A percentile compares a stretch with the other conserved stretches of the same genome.
phyloP scores from a whole-genome alignment of 1,140 invertebrate species.

The Sinella curviseta region DNA sequence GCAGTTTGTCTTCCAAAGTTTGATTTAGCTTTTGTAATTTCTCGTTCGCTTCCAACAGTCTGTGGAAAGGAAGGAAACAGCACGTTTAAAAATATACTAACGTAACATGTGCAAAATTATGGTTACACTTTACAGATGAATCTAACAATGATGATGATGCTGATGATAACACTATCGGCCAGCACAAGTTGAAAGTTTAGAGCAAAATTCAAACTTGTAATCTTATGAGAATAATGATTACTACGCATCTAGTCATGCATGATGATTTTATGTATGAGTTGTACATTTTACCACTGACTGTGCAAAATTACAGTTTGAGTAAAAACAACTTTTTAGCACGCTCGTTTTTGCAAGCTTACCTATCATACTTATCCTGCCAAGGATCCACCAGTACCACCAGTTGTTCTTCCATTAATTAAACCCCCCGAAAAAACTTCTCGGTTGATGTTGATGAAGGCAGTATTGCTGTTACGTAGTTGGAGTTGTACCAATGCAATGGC shows the following conservation, averaged over 20 bases:
- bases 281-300: too few relatives aligned
- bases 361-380: conserved; percentile 89
- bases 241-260: neutral
- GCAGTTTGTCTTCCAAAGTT: conserved; percentile 88
- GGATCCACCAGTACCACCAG: conserved; percentile 57
- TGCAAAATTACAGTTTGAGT: too few relatives aligned
- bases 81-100: neutral
- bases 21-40: conserved; percentile 93
- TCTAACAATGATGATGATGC: too few relatives aligned
- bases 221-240: neutral
- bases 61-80: conserved; percentile 48
- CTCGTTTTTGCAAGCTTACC: conserved; percentile 57
- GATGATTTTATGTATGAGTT: too few relatives aligned
- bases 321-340: too few relatives aligned
- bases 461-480: too few relatives aligned
- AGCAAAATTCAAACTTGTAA: neutral
- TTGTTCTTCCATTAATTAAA: conserved; percentile 73
- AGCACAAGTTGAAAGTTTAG: too few relatives aligned
- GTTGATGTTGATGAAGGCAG: neutral
- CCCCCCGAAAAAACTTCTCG: neutral
- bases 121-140: too few relatives aligned
- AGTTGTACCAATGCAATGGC: too few relatives aligned
- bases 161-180: too few relatives aligned
- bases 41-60: conserved; percentile 89
- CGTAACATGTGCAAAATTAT: neutral